A percentile compares a stretch with the other conserved stretches of the same genome.
These are phyloP conservation scores for Epinephelus fuscoguttatus DNA, from an alignment of 2,113 vertebrate genomes.

Conservation along the genomic window DNA sequence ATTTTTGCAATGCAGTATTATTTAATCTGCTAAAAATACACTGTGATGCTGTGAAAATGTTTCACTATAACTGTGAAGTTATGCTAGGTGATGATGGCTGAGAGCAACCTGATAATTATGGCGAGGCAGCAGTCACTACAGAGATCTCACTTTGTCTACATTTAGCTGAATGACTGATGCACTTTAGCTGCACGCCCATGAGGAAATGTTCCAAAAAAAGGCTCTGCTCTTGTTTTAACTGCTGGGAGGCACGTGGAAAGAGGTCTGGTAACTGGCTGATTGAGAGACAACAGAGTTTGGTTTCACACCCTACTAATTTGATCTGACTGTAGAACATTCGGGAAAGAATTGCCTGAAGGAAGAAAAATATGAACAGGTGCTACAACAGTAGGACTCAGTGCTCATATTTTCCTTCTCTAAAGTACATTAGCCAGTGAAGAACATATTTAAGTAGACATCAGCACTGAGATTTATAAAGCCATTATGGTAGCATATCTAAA, in stretches of 20 bases:
- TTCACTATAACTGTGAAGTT: constrained; percentile 28
- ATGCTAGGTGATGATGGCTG: constrained; percentile 27
- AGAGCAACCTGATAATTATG: constrained; percentile 32
- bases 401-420: constrained; percentile 1
- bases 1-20: not conserved
- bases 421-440: not conserved
- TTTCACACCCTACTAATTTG: constrained; percentile 35
- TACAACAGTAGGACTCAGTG: not conserved
- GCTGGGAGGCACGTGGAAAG: not conserved
- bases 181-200: not conserved
- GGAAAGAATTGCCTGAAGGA: constrained; percentile 18
- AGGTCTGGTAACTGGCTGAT: constrained; percentile 16
- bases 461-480: not conserved
- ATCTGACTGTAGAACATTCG: constrained; percentile 27
- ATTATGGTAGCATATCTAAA: not conserved
- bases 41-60: constrained; percentile 17
- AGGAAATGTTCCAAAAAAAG: constrained; percentile 6
- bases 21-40: constrained; percentile 22
- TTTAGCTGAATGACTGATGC: constrained; percentile 7
- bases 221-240: constrained; percentile 16
- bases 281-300: constrained; percentile 29
- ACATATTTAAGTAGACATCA: not conserved
- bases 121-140: not conserved
- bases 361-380: not conserved
- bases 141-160: constrained; percentile 20